These are phyloP conservation scores for Lochmaea crataegi DNA, from an alignment of 2,888 invertebrate genomes.

Conservation along the genomic window DNA sequence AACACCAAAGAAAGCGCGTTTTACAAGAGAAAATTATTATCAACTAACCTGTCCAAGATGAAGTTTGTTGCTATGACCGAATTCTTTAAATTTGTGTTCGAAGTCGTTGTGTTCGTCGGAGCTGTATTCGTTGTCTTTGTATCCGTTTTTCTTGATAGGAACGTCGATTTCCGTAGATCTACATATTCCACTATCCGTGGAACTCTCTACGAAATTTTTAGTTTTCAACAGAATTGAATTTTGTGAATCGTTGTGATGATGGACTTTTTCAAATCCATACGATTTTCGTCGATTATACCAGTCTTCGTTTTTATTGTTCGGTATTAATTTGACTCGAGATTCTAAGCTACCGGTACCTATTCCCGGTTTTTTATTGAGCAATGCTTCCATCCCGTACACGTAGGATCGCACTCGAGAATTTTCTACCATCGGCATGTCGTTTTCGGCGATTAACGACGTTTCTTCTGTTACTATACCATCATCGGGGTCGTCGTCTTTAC, in stretches of 20 bases:
- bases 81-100: conserved; percentile 44
- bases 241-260: conserved; percentile 52
- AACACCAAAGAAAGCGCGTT: no score
- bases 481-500: conserved; percentile 59
- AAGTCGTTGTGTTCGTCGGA: conserved; percentile 48
- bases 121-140: conserved; percentile 36
- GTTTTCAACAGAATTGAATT: conserved; percentile 62
- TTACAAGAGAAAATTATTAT: no score
- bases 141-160: conserved; percentile 44
- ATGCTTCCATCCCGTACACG: conserved; percentile 65
- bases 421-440: conserved; percentile 40
- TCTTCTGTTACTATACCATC: conserved; percentile 67
- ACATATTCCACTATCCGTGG: conserved; percentile 82
- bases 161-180: conserved; percentile 76
- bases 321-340: conserved; percentile 62
- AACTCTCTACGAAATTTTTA: conserved; percentile 75
- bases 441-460: conserved; percentile 30
- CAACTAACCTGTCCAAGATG: conserved; percentile 47
- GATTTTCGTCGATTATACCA: conserved; percentile 83
- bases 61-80: conserved; percentile 39
- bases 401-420: conserved; percentile 63
- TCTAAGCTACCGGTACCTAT: conserved; percentile 66
- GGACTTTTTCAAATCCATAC: conserved; percentile 75
- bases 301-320: conserved; percentile 66
- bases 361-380: conserved; percentile 57